Percentiles rank a stretch among this genome's conserved stretches.
Conservation (phyloP, 2,888 invertebrate genomes). For the Lydus trimaculatus region DNA sequence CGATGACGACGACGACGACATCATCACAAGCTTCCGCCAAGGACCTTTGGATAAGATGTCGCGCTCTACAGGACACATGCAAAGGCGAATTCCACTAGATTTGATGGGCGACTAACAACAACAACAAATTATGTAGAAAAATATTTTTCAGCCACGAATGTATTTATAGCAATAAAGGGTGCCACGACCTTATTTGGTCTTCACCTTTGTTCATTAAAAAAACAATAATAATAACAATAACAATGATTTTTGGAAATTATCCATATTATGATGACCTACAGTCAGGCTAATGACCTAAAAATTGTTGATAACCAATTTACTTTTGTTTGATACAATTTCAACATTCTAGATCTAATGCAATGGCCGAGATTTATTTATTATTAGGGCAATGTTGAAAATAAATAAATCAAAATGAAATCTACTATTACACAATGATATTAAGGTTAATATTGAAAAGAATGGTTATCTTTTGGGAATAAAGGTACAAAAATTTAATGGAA, state of each 20-base stretch:
- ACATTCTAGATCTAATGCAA: background rate
- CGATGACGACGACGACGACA: slow-evolving; percentile 1
- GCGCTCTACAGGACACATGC: background rate
- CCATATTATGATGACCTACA: background rate
- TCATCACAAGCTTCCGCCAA: slow-evolving; percentile 7
- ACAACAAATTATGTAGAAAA: background rate
- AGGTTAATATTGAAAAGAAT: background rate
- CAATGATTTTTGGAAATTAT: background rate
- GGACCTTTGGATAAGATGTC: background rate
- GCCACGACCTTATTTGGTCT: background rate
- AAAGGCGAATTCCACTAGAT: background rate
- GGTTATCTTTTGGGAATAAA: background rate
- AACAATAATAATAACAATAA: background rate
- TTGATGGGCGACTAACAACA: background rate
- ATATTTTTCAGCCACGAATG: background rate
- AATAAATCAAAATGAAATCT: background rate
- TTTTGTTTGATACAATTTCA: background rate
- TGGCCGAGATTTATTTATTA: background rate
- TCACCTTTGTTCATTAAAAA: background rate
- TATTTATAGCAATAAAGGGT: background rate
- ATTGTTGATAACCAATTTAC: background rate
- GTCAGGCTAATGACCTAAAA: slow-evolving; percentile 5
- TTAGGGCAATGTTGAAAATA: background rate
- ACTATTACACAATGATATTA: background rate
- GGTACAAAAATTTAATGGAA: background rate